These are phyloP conservation scores for Syngnathus scovelli DNA, from an alignment of 2,113 vertebrate species.

Conservation along the genomic window DNA sequence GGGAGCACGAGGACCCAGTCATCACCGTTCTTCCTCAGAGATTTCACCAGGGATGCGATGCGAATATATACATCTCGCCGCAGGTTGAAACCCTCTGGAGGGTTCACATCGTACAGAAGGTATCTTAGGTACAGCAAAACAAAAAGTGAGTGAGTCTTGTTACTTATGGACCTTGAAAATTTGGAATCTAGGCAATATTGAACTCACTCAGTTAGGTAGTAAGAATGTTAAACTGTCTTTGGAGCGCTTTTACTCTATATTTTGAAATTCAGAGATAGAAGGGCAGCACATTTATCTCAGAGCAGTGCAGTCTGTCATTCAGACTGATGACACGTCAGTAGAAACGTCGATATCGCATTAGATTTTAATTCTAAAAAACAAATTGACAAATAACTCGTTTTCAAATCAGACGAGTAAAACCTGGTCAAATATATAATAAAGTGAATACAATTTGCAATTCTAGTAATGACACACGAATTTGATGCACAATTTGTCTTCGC, in stretches of 20 bases:
- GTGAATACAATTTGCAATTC: no score
- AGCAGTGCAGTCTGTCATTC: neutral
- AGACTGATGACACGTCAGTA: neutral
- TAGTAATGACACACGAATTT: no score
- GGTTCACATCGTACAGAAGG: conserved; percentile 93
- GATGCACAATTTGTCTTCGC: no score
- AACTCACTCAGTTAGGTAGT: neutral
- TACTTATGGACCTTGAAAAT: neutral
- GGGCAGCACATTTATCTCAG: neutral
- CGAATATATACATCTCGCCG: conserved; percentile 93
- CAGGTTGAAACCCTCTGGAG: conserved; percentile 94
- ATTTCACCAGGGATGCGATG: conserved; percentile 86
- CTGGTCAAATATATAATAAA: no score
- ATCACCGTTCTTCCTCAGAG: conserved; percentile 74
- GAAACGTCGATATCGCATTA: neutral
- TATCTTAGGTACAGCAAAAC: conserved; percentile 70
- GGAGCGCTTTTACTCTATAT: neutral
- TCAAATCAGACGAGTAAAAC: no score
- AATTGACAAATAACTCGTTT: no score
- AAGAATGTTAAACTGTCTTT: neutral
- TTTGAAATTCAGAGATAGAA: neutral
- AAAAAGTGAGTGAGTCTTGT: neutral
- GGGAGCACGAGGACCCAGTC: conserved; percentile 93
- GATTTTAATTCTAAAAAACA: no score
- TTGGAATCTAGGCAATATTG: neutral